phyloP scores from a whole-genome alignment of 2,797 vertebrate genomes.

The Pangasius larnaudii region DNA sequence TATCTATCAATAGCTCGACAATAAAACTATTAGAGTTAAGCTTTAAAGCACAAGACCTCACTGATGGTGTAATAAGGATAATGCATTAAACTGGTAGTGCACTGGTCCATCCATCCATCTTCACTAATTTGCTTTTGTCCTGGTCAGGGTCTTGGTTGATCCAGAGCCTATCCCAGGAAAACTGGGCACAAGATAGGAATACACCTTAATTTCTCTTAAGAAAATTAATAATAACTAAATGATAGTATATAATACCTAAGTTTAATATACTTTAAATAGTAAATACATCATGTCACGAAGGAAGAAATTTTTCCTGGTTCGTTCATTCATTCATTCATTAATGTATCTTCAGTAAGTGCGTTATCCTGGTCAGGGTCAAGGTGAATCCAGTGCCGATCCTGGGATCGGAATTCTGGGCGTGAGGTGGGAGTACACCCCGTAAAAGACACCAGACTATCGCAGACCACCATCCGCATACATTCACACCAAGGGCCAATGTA shows the following conservation, averaged over 20 bases:
- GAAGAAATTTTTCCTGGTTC: not conserved
- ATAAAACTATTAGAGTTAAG: not conserved
- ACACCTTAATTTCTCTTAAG: not conserved
- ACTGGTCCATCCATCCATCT: not conserved
- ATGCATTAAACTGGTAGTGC: not conserved
- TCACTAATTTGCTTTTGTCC: not conserved
- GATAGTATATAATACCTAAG: no score
- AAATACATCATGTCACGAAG: no score
- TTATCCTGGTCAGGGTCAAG: not conserved
- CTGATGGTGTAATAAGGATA: not conserved
- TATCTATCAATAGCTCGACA: not conserved
- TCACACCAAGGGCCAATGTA: not conserved
- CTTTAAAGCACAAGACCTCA: not conserved
- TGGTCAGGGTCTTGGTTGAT: not conserved
- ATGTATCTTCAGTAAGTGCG: not conserved
- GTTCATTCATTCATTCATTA: not conserved
- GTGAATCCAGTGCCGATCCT: not conserved
- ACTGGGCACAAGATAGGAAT: not conserved
- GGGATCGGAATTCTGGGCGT: not conserved
- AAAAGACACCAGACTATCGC: not conserved
- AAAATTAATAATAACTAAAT: no score
- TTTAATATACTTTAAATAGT: no score
- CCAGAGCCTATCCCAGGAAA: not conserved
- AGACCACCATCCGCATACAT: not conserved
- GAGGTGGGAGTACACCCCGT: not conserved